Conservation (phyloP, 2,113 vertebrate species). For the Callocephalon fimbriatum region DNA sequence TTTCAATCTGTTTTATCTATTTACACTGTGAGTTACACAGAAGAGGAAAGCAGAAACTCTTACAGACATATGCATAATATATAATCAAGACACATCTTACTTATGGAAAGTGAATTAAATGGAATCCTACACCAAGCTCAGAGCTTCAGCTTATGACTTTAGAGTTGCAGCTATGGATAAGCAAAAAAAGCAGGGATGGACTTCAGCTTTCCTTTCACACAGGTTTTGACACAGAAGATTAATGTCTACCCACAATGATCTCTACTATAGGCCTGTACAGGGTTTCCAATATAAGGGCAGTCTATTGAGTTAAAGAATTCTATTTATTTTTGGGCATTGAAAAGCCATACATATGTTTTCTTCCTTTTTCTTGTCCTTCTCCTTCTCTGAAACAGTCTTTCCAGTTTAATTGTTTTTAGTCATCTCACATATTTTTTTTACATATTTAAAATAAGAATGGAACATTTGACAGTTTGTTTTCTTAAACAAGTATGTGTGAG, state of each 20-base stretch:
- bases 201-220: background rate
- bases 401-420: background rate
- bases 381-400: background rate
- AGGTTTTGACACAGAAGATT: background rate
- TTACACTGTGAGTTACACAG: background rate
- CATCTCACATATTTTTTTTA: background rate
- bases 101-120: background rate
- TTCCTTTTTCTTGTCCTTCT: background rate
- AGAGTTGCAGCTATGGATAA: background rate
- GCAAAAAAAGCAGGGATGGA: background rate
- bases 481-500: conserved; percentile 47
- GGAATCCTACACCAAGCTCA: background rate
- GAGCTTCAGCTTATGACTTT: background rate
- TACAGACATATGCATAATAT: background rate
- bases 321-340: background rate
- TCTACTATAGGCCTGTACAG: background rate
- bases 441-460: conserved; percentile 31
- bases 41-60: background rate
- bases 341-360: background rate
- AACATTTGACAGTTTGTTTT: conserved; percentile 47
- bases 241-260: background rate
- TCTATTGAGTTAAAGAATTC: background rate
- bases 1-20: background rate
- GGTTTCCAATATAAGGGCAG: background rate
- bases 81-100: background rate